These are phyloP conservation scores for Prolemur simus DNA, from an alignment of 2,113 vertebrate species.

Conservation along the genomic window DNA sequence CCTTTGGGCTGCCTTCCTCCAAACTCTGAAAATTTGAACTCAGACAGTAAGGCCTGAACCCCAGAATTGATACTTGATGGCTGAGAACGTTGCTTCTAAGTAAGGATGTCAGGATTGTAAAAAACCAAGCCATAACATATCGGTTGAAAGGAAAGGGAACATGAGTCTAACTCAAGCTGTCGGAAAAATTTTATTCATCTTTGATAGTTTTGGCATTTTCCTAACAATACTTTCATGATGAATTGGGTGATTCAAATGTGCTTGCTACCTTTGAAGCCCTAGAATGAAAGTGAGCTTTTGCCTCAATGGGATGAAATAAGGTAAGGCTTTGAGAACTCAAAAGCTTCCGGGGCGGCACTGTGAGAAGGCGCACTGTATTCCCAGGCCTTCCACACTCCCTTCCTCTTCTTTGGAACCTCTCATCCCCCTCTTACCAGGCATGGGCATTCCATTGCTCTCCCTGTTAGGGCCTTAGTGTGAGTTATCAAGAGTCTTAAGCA, in stretches of 20 bases:
- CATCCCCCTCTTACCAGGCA: neutral
- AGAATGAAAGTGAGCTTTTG: neutral
- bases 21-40: neutral
- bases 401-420: neutral
- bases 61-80: neutral
- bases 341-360: neutral
- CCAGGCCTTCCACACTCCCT: neutral
- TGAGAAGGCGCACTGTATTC: neutral
- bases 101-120: neutral
- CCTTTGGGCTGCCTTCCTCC: neutral
- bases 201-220: conserved; percentile 23
- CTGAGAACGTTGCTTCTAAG: neutral
- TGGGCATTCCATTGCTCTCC: neutral
- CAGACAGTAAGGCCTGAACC: neutral
- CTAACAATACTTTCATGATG: neutral
- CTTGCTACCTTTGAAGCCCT: neutral
- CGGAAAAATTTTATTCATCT: conserved; percentile 6
- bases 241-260: neutral
- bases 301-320: neutral
- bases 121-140: neutral
- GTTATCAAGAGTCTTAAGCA: neutral
- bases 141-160: neutral
- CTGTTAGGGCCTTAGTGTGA: neutral
- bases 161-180: neutral
- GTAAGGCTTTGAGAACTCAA: neutral